A percentile compares a stretch with the other conserved stretches of the same genome.
phyloP scores from a whole-genome alignment of 1,140 invertebrate genomes.

The Homalodisca vitripennis region DNA sequence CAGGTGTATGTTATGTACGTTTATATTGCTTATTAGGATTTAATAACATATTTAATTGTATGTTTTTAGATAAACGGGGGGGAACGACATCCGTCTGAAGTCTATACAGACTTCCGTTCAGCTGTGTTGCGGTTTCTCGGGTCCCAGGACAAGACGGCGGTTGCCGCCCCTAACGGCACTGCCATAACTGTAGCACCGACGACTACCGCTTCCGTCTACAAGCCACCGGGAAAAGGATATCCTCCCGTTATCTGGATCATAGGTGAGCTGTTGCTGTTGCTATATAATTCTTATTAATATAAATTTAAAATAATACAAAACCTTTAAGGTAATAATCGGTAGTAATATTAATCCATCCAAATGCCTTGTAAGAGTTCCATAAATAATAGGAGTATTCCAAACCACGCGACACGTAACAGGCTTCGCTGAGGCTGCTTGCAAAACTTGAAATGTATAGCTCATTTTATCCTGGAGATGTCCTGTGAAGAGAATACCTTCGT shows the following conservation, averaged over 20 bases:
- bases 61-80: conserved; percentile 79
- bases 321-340: too few relatives aligned
- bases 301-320: too few relatives aligned
- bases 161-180: not conserved
- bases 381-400: too few relatives aligned
- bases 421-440: too few relatives aligned
- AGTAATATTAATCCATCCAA: too few relatives aligned
- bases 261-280: too few relatives aligned
- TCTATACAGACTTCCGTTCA: conserved; percentile 75
- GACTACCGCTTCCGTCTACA: conserved; percentile 36
- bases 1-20: not conserved
- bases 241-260: conserved; percentile 73
- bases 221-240: conserved; percentile 46
- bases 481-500: too few relatives aligned
- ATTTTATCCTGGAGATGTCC: too few relatives aligned
- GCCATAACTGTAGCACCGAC: conserved; percentile 20
- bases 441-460: too few relatives aligned
- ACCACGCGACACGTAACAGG: too few relatives aligned
- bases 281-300: too few relatives aligned
- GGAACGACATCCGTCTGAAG: conserved; percentile 76
- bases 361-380: too few relatives aligned
- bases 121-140: conserved; percentile 71
- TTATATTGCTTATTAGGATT: not conserved
- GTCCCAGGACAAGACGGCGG: conserved; percentile 29
- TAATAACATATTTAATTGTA: not conserved